Evolutionary conservation across 1,140 invertebrate species (phyloP).

Genomic region (Ectropis grisescens): DNA sequence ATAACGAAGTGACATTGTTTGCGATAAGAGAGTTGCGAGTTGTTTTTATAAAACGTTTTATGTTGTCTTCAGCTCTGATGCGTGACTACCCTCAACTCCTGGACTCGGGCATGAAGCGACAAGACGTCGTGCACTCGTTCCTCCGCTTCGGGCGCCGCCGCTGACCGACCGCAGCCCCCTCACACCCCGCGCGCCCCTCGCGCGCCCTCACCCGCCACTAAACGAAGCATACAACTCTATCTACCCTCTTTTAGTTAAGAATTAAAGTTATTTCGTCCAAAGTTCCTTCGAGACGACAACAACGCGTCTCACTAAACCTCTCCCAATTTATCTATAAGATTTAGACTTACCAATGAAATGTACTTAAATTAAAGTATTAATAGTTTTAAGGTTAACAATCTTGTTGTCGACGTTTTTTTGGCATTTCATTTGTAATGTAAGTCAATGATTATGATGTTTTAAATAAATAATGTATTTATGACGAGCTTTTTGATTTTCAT

Average conservation of each 20-base stretch:
- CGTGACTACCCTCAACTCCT: slow-evolving; percentile 65
- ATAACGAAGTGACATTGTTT: no score
- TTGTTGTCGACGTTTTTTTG: slow-evolving; percentile 57
- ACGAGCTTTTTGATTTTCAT: slow-evolving; percentile 27
- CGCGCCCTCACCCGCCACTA: slow-evolving; percentile 11
- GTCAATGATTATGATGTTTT: slow-evolving; percentile 49
- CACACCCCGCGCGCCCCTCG: slow-evolving; percentile 12
- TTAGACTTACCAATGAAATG: slow-evolving; percentile 24
- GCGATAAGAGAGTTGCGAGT: no score
- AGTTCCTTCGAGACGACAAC: no score
- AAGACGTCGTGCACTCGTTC: slow-evolving; percentile 87
- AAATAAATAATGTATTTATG: slow-evolving; percentile 64
- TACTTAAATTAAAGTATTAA: slow-evolving; percentile 60
- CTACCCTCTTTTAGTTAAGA: slow-evolving; percentile 11
- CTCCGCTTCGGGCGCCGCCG: slow-evolving; percentile 81
- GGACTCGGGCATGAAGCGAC: slow-evolving; percentile 79
- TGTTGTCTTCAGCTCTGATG: slow-evolving; percentile 37
- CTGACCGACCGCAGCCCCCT: slow-evolving; percentile 37
- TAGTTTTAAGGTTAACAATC: slow-evolving; percentile 38
- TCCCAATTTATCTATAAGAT: slow-evolving; percentile 32
- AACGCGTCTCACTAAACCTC: slow-evolving; percentile 18
- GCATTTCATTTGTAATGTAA: slow-evolving; percentile 49
- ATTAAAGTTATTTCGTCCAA: slow-evolving; percentile 45
- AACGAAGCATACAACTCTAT: slow-evolving; percentile 13
- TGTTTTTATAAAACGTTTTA: no score